A percentile compares a stretch with the other conserved stretches of the same genome.
phyloP scores from a whole-genome alignment of 1,140 invertebrate genomes.

The Radopholus similis region DNA sequence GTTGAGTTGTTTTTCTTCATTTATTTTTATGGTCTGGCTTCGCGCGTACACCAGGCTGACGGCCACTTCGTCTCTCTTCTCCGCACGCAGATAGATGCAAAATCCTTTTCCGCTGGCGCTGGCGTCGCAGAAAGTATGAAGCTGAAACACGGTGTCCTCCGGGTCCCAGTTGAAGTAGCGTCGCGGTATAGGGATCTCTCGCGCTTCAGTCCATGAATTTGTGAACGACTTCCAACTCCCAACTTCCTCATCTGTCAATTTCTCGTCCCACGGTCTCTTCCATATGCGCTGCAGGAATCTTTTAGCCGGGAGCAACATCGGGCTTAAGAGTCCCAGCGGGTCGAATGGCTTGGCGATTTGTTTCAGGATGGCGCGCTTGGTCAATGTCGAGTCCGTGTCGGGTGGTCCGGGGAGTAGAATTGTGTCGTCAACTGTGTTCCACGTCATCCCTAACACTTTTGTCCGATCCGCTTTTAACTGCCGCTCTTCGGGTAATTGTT shows the following conservation, averaged over 20 bases:
- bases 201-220: neutral
- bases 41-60: neutral
- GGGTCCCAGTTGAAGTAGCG: too few species aligned
- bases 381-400: neutral
- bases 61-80: neutral
- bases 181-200: too few species aligned
- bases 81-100: neutral
- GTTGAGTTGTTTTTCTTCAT: neutral
- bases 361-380: neutral
- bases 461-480: neutral
- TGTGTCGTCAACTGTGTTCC: neutral
- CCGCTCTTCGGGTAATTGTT: too few species aligned
- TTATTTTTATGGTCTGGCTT: neutral
- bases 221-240: neutral
- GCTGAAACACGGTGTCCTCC: too few species aligned
- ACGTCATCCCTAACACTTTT: neutral
- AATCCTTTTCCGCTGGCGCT: neutral
- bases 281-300: neutral
- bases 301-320: neutral
- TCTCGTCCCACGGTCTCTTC: neutral
- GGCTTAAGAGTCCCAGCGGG: neutral
- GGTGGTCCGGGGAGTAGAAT: neutral
- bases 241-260: neutral
- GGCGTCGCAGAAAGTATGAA: neutral
- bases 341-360: neutral